phyloP scores from a whole-genome alignment of 2,888 invertebrate species.

The Coremacera marginata region DNA sequence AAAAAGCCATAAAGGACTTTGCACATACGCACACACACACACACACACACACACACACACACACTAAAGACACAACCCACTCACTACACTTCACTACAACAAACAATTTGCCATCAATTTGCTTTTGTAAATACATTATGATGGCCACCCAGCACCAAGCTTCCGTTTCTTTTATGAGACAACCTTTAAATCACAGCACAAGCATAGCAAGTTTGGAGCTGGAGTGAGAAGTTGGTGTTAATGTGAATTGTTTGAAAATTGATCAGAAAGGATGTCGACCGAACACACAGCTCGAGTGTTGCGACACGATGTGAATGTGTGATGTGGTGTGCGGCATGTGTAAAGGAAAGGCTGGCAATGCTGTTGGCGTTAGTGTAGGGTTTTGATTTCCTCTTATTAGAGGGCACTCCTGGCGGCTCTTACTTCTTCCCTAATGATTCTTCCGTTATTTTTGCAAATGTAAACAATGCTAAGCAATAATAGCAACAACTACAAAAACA shows the following conservation, averaged over 20 bases:
- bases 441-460: constrained; percentile 19
- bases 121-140: constrained; percentile 37
- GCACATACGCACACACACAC: background rate
- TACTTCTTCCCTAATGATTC: background rate
- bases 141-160: background rate
- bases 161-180: background rate
- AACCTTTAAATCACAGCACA: background rate
- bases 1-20: background rate
- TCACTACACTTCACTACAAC: background rate
- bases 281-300: background rate
- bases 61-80: background rate
- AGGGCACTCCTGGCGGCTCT: background rate
- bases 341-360: background rate
- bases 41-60: background rate
- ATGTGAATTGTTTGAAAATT: constrained; percentile 15
- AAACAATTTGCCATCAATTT: constrained; percentile 41
- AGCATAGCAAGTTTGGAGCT: too few species aligned
- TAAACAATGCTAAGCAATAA: constrained; percentile 13
- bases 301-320: background rate
- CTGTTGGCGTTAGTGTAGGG: background rate
- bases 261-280: background rate
- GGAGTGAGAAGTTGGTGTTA: too few species aligned
- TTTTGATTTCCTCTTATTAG: constrained; percentile 7
- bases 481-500: background rate
- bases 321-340: background rate